Conservation (phyloP, 2,113 vertebrate genomes). For the Caracal caracal region DNA sequence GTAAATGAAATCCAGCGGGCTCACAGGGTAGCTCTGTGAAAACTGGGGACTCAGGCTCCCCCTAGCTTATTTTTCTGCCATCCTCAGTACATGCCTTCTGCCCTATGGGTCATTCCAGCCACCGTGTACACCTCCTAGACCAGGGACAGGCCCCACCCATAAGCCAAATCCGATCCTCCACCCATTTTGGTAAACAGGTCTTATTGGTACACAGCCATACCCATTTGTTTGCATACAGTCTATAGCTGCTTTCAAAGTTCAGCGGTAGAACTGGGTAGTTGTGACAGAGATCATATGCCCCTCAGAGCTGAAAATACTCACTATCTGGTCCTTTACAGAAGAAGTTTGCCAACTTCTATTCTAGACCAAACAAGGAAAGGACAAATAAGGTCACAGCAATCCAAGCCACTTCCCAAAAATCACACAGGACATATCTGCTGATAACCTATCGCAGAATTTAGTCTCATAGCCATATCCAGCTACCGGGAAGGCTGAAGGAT, state of each 20-base stretch:
- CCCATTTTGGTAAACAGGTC: background rate
- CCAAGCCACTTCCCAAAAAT: slow-evolving; percentile 22
- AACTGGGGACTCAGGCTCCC: background rate
- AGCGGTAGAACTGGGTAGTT: background rate
- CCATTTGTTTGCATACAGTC: background rate
- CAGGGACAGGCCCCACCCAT: background rate
- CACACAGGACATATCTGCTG: background rate
- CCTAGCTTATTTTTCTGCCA: background rate
- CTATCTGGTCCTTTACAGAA: slow-evolving; percentile 18
- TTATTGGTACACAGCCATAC: background rate
- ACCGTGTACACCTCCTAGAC: background rate
- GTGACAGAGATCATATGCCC: background rate
- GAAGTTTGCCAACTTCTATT: background rate
- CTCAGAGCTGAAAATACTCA: slow-evolving; percentile 30
- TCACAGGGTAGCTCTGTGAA: background rate
- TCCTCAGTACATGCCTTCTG: background rate
- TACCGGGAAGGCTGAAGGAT: background rate
- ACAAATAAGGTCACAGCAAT: background rate
- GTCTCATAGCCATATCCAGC: background rate
- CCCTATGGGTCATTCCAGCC: background rate
- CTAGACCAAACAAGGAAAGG: background rate
- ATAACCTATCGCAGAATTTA: background rate
- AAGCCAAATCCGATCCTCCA: background rate
- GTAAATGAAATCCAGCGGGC: slow-evolving; percentile 48
- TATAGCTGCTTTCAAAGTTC: slow-evolving; percentile 37